Evolutionary conservation across 2,888 invertebrate species (phyloP).

Genomic region (Sepioteuthis lessoniana): DNA sequence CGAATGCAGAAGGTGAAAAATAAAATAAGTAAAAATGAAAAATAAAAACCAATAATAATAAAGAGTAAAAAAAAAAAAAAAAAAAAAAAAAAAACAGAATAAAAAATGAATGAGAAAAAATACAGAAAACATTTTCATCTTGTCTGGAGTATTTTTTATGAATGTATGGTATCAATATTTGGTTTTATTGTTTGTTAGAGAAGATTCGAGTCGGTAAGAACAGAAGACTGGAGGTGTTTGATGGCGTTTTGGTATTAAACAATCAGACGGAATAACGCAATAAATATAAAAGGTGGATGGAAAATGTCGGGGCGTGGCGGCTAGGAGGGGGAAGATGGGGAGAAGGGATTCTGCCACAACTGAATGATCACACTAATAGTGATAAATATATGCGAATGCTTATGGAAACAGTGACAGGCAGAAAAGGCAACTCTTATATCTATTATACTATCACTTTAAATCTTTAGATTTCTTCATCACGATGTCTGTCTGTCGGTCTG

Average conservation of each 20-base stretch:
- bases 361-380: not conserved
- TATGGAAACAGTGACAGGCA: too few relatives aligned
- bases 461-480: too few relatives aligned
- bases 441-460: too few relatives aligned
- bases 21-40: not conserved
- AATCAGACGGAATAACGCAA: not conserved
- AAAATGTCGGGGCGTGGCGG: not conserved
- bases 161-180: not conserved
- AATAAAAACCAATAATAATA: not conserved
- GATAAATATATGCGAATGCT: too few relatives aligned
- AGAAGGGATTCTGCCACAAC: not conserved
- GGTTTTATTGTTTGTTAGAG: not conserved
- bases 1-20: not conserved
- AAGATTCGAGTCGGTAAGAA: not conserved
- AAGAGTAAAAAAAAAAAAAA: not conserved
- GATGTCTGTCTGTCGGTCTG: too few relatives aligned
- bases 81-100: not conserved
- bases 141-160: conserved; percentile 1
- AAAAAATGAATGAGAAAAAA: not conserved
- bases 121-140: not conserved
- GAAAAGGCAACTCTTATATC: too few relatives aligned
- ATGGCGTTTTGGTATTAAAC: conserved; percentile 33
- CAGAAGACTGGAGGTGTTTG: conserved; percentile 33
- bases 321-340: not conserved
- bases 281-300: conserved; percentile 33